phyloP scores from a whole-genome alignment of 1,140 invertebrate genomes.

The Aleiodes sp. region DNA sequence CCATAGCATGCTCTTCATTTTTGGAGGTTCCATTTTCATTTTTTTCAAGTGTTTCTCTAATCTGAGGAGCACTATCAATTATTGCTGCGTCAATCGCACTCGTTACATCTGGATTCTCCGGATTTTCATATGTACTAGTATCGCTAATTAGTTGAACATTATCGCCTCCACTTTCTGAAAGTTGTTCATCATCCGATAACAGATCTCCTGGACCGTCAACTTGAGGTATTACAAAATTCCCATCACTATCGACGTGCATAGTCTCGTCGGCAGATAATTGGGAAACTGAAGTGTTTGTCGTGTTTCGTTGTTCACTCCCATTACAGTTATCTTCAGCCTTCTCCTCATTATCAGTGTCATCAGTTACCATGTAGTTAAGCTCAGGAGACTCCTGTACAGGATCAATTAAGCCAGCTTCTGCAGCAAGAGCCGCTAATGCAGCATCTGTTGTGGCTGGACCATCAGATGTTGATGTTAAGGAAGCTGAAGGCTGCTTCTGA shows the following conservation, averaged over 20 bases:
- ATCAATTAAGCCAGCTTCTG: conserved; percentile 73
- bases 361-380: conserved; percentile 60
- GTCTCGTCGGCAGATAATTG: conserved; percentile 54
- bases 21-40: conserved; percentile 24
- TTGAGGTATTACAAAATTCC: conserved; percentile 62
- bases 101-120: conserved; percentile 49
- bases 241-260: conserved; percentile 62
- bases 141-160: background rate
- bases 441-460: conserved; percentile 74
- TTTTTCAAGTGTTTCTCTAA: conserved; percentile 22
- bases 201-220: conserved; percentile 58
- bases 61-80: conserved; percentile 28
- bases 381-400: conserved; percentile 65
- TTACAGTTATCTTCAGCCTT: conserved; percentile 62
- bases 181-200: conserved; percentile 51
- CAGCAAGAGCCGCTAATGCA: conserved; percentile 72
- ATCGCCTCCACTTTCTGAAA: background rate
- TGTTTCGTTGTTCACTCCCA: conserved; percentile 53
- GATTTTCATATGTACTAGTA: conserved; percentile 33
- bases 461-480: conserved; percentile 68
- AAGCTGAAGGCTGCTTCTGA: conserved; percentile 68
- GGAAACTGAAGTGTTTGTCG: conserved; percentile 48
- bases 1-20: background rate
- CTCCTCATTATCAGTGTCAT: conserved; percentile 50
- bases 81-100: conserved; percentile 48